A percentile compares a stretch with the other conserved stretches of the same genome.
These are phyloP conservation scores for Drosophila crucigera DNA, from an alignment of 2,888 invertebrate species.

Conservation along the genomic window DNA sequence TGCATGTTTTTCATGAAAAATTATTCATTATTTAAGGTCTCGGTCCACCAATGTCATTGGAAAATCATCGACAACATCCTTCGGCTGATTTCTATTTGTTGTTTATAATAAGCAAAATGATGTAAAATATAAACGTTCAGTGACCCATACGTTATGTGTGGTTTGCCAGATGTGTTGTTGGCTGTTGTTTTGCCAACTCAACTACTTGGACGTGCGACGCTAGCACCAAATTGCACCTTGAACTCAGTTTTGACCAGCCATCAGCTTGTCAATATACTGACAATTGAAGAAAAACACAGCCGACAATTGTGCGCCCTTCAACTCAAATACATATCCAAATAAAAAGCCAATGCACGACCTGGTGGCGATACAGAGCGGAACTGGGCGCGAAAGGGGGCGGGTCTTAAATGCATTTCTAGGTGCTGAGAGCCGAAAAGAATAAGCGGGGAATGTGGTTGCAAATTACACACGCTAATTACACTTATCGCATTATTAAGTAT, in stretches of 20 bases:
- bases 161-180: conserved; percentile 30
- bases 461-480: conserved; percentile 33
- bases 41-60: not conserved
- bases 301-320: conserved; percentile 60
- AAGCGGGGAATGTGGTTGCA: conserved; percentile 35
- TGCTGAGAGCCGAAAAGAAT: conserved; percentile 26
- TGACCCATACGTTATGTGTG: conserved; percentile 20
- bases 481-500: conserved; percentile 51
- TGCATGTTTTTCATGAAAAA: not conserved
- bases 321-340: conserved; percentile 45
- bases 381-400: not conserved
- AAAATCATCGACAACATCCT: conserved; percentile 4
- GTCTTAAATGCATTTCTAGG: conserved; percentile 50
- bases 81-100: conserved; percentile 5
- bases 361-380: not conserved
- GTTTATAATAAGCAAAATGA: conserved; percentile 6
- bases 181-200: conserved; percentile 28
- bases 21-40: not conserved
- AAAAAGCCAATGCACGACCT: conserved; percentile 56
- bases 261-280: conserved; percentile 56
- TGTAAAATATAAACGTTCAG: conserved; percentile 16
- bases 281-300: conserved; percentile 56
- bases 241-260: conserved; percentile 66
- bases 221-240: conserved; percentile 51
- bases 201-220: conserved; percentile 15